These are phyloP conservation scores for Chymomyza amoena DNA, from an alignment of 2,888 invertebrate species.

Conservation along the genomic window DNA sequence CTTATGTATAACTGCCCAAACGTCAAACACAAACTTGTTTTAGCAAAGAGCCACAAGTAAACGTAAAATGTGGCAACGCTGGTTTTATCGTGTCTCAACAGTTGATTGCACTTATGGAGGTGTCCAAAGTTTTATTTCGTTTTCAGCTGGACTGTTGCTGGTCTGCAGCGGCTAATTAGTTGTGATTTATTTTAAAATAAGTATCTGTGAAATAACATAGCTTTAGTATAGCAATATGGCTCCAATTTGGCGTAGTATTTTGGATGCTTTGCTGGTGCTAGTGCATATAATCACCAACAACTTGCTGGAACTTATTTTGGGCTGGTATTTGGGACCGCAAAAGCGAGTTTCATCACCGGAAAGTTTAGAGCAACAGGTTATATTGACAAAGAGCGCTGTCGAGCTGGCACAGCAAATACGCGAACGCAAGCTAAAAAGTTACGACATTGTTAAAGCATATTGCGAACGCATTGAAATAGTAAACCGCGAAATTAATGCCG, in stretches of 20 bases:
- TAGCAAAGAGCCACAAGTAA: not conserved
- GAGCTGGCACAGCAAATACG: slow-evolving; percentile 85
- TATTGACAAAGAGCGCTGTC: slow-evolving; percentile 83
- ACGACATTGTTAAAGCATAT: slow-evolving; percentile 85
- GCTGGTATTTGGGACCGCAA: slow-evolving; percentile 72
- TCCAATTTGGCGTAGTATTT: slow-evolving; percentile 44
- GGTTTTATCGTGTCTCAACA: not conserved
- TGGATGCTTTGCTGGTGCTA: slow-evolving; percentile 60
- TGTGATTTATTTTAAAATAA: not conserved
- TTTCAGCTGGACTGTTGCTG: slow-evolving; percentile 7
- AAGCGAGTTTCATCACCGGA: slow-evolving; percentile 63
- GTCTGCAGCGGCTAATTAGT: not conserved
- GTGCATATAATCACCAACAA: slow-evolving; percentile 68
- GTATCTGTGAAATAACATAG: too few relatives aligned
- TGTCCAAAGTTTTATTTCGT: slow-evolving; percentile 11
- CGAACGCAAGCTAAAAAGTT: slow-evolving; percentile 83
- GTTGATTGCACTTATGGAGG: not conserved
- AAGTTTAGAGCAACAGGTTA: slow-evolving; percentile 54
- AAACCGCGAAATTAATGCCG: slow-evolving; percentile 88
- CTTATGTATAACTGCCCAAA: not conserved
- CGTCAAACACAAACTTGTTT: not conserved
- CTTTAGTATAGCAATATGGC: slow-evolving; percentile 45
- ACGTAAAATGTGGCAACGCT: not conserved
- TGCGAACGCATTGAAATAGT: slow-evolving; percentile 86
- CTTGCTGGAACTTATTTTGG: slow-evolving; percentile 67